Conservation (phyloP, 1,140 invertebrate genomes). For the Drosophila aff. region DNA sequence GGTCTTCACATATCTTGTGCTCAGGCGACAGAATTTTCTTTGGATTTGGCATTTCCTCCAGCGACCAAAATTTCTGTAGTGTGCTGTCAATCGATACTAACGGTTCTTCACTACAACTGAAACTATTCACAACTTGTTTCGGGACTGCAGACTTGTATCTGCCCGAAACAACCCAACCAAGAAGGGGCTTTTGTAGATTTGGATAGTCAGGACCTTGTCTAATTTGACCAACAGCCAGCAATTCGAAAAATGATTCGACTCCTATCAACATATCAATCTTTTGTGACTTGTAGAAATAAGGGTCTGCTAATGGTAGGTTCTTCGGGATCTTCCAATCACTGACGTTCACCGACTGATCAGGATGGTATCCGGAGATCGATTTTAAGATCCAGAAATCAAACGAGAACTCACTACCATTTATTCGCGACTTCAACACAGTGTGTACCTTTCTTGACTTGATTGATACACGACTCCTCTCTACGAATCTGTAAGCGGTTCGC, state of each 20-base stretch:
- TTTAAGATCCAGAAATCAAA: background rate
- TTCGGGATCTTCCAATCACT: background rate
- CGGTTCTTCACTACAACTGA: no score
- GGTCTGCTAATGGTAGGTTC: background rate
- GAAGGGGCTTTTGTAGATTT: background rate
- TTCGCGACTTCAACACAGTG: background rate
- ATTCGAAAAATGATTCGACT: background rate
- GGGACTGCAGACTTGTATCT: no score
- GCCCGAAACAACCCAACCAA: background rate
- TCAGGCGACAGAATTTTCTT: no score
- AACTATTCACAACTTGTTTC: no score
- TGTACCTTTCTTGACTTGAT: background rate
- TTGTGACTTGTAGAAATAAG: background rate
- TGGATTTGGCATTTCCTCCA: no score
- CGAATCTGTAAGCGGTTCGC: background rate
- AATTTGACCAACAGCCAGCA: background rate
- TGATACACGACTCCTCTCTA: background rate
- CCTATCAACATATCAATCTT: background rate
- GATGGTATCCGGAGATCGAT: background rate
- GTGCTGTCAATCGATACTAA: no score
- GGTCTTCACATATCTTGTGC: no score
- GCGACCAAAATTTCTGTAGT: no score
- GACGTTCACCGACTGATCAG: background rate
- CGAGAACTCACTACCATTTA: background rate
- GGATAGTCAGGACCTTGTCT: background rate